Base-by-base conservation (phyloP, 2,888 invertebrate species). In the Hoplodrina ambigua region DNA sequence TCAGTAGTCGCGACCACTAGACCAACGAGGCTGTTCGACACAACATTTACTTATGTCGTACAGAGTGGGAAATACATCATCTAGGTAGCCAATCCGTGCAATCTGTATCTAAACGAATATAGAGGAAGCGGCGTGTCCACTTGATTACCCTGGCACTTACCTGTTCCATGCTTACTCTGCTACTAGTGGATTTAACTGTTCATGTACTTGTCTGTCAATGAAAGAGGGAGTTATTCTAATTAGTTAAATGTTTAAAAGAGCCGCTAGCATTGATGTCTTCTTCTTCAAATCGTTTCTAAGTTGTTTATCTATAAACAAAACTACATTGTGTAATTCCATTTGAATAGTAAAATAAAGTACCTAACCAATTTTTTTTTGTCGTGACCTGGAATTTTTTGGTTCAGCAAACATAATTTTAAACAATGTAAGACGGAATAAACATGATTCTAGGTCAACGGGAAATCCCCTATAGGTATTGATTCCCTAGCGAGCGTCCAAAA, bases 81-180 rank as follows among this genome's bases (percentile, higher is more conserved):
- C 56, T 30, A 33, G 54, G 20, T 44, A 63, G 54, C 20, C 56
- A 61, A 74, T 69, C 70, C 59, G 7, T 69, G 53, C 62, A 73
- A 78, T 80, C 67, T 75, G 57, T 63, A 58, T 53, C 62, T 19
- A 64, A 64, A 69, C 44, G 61, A 75, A 78, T 79, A 76, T 79
- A 66, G 56, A 83, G 82, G 82, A 83, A 83, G 75, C 53, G 65
- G 73, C 55, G 59, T 80, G 68, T 78, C 75, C 30, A 62, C 49
- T 66, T 33, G 60, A 78, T 78, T 78, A 64, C 75, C 6, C 13
- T 25, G 65, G 67, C 60, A 74, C 69, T 76, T 76, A 71, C 62
- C 62, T 57, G 78, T 78, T 59, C 56, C 49, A 41, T 10, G 2
- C 4, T 56, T 59, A 75, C 71, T 66, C 72, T 56, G 20, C 30